phyloP scores from a whole-genome alignment of 2,113 vertebrate genomes.

The Stegostoma tigrinum region DNA sequence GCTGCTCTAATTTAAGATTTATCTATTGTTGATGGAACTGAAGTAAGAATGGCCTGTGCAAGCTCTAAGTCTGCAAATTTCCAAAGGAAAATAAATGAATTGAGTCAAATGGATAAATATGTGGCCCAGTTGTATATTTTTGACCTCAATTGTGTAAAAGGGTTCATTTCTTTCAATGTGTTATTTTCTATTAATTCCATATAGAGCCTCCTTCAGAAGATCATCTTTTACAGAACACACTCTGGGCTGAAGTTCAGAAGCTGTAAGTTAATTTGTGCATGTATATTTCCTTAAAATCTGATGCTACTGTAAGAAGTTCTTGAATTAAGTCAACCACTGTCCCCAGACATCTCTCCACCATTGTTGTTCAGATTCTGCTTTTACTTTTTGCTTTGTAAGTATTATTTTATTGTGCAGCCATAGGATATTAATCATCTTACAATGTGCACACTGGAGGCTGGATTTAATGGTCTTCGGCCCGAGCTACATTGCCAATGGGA shows the following conservation, averaged over 20 bases:
- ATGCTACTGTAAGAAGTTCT: background rate
- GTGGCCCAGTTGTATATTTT: background rate
- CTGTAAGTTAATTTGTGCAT: conserved; percentile 66
- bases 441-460: background rate
- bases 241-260: conserved; percentile 97
- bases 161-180: background rate
- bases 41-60: background rate
- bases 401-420: background rate
- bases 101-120: background rate
- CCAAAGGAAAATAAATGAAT: background rate
- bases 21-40: background rate
- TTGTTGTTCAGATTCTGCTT: background rate
- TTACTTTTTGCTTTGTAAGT: background rate
- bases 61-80: background rate
- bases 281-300: background rate
- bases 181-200: background rate
- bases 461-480: background rate
- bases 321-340: background rate
- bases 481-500: too few species aligned
- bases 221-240: conserved; percentile 90
- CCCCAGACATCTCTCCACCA: background rate
- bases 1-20: background rate
- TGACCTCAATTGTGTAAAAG: background rate
- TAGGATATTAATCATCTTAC: too few species aligned
- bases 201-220: conserved; percentile 90